Conservation (phyloP, 2,888 invertebrate species). For the Ormyrus rosae region DNA sequence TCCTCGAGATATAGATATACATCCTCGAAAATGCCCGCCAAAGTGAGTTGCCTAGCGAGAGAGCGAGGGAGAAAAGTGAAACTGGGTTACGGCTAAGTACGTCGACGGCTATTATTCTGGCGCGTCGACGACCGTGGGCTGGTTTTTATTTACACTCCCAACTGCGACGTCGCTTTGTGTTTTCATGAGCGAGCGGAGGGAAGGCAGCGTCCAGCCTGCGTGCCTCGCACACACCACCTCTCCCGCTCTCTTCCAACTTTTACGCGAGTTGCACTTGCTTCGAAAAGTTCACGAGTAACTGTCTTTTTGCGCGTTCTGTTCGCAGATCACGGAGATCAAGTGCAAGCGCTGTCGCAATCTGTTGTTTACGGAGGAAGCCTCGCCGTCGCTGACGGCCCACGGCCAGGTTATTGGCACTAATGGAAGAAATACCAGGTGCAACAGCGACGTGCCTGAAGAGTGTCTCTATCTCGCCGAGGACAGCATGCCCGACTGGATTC, state of each 20-base stretch:
- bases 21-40: constrained; percentile 56
- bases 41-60: constrained; percentile 50
- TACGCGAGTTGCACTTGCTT: background rate
- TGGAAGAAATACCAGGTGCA: constrained; percentile 61
- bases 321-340: constrained; percentile 65
- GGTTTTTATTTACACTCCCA: background rate
- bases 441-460: constrained; percentile 62
- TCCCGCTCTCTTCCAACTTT: background rate
- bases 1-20: background rate
- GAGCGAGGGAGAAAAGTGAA: constrained; percentile 1
- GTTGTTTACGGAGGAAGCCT: constrained; percentile 64
- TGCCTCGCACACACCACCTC: background rate
- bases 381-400: constrained; percentile 63
- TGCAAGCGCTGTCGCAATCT: constrained; percentile 63
- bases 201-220: background rate
- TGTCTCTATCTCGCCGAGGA: constrained; percentile 63
- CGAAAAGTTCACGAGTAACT: background rate
- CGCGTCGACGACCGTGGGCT: background rate
- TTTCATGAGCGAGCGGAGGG: too few species aligned
- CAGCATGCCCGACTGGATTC: constrained; percentile 65
- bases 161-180: background rate
- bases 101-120: too few species aligned
- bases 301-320: constrained; percentile 9
- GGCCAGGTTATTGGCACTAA: constrained; percentile 58
- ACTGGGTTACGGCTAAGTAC: constrained; percentile 39